Evolutionary conservation across 2,113 vertebrate genomes (phyloP).

Genomic region (Ptilorrhoa leucosticta): DNA sequence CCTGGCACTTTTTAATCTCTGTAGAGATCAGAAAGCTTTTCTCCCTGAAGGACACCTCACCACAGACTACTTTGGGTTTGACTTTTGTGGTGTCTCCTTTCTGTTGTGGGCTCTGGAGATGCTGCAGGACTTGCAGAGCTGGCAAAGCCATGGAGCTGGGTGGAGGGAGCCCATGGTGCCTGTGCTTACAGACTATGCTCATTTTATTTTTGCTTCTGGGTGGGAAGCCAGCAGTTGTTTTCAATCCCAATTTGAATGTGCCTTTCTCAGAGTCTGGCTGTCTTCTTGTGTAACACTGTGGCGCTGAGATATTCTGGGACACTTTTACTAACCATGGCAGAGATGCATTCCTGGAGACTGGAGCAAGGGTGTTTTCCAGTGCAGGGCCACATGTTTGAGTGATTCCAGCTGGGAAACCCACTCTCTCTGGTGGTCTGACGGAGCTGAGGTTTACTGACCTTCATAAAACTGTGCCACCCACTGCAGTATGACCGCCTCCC

Average conservation of each 20-base stretch:
- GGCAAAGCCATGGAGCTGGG: background rate
- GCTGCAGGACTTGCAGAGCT: background rate
- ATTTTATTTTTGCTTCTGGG: conserved; percentile 6
- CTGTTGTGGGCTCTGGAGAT: background rate
- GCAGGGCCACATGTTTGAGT: background rate
- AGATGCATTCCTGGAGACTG: background rate
- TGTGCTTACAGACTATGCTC: background rate
- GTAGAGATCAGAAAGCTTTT: background rate
- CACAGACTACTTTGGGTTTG: background rate
- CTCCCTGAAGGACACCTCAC: background rate
- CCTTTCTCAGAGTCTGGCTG: background rate
- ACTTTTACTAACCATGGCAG: conserved; percentile 23
- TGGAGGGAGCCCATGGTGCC: background rate
- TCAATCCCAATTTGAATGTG: background rate
- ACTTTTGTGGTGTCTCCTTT: background rate
- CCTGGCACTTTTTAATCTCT: background rate
- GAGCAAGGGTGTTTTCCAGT: background rate
- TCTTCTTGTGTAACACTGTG: background rate
- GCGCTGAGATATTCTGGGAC: background rate
- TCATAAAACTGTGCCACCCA: background rate
- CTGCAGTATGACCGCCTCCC: background rate
- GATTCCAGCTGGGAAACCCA: conserved; percentile 35
- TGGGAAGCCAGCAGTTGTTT: conserved; percentile 39
- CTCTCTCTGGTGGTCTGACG: background rate
- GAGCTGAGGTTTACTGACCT: background rate